phyloP scores from a whole-genome alignment of 2,888 invertebrate species.

The Sminthurides aquaticus region DNA sequence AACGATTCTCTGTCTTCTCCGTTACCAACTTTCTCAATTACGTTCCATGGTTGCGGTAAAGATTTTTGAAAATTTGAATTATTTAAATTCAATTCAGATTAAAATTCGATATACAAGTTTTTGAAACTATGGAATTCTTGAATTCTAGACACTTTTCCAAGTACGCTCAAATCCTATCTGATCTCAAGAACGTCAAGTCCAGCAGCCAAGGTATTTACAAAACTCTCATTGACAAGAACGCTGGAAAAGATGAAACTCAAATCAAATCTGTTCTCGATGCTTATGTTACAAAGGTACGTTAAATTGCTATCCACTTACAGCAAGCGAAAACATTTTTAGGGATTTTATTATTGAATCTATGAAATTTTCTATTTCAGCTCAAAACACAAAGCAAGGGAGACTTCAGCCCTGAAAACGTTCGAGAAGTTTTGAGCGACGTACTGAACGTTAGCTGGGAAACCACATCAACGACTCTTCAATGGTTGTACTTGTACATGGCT shows the following conservation, averaged over 20 bases:
- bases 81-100: no score
- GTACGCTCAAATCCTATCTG: conserved; percentile 54
- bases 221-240: conserved; percentile 55
- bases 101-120: no score
- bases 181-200: conserved; percentile 60
- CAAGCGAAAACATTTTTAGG: background rate
- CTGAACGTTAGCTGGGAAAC: conserved; percentile 83
- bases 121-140: conserved; percentile 24
- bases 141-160: conserved; percentile 57
- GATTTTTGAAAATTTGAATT: background rate
- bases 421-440: conserved; percentile 69
- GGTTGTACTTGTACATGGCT: conserved; percentile 74
- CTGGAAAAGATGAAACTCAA: conserved; percentile 45
- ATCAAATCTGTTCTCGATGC: conserved; percentile 42
- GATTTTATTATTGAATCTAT: no score
- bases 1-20: conserved; percentile 73
- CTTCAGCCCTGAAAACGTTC: conserved; percentile 61
- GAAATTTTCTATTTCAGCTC: background rate
- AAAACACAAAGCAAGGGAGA: conserved; percentile 43
- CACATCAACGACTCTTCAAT: conserved; percentile 67
- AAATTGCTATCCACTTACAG: no score
- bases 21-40: conserved; percentile 77
- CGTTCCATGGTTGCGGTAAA: conserved; percentile 68
- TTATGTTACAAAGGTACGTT: conserved; percentile 45
- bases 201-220: conserved; percentile 67